These are phyloP conservation scores for Aleadryas rufinucha DNA, from an alignment of 2,113 vertebrate genomes.

Conservation along the genomic window DNA sequence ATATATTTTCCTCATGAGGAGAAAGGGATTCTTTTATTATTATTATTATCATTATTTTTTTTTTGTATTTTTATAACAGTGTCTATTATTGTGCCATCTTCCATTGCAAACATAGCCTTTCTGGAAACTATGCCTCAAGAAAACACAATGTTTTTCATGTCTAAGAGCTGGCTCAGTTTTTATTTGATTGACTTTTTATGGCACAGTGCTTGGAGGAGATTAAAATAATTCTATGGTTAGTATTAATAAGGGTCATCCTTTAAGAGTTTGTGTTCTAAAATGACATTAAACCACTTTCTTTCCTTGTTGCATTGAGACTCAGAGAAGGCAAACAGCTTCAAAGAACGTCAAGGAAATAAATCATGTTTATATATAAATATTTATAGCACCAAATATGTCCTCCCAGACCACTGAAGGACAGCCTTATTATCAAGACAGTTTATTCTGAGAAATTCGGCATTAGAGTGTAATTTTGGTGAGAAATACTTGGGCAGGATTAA, in stretches of 20 bases:
- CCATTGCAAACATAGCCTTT: not conserved
- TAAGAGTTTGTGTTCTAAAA: not conserved
- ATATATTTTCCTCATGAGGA: not conserved
- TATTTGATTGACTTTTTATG: not conserved
- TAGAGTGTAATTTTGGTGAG: not conserved
- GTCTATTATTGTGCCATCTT: not conserved
- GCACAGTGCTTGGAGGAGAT: not conserved
- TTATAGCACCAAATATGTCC: not conserved
- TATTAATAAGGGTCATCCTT: not conserved
- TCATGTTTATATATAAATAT: not conserved
- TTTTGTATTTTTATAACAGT: not conserved
- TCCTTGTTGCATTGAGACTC: not conserved
- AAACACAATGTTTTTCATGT: not conserved
- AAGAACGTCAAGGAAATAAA: constrained; percentile 7
- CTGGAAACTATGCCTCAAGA: not conserved
- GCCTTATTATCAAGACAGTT: not conserved
- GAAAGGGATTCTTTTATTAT: rapidly evolving
- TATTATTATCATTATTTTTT: not conserved
- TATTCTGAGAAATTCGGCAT: not conserved
- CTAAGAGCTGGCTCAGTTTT: not conserved
- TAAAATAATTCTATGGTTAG: not conserved
- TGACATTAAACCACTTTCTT: not conserved
- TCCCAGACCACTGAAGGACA: not conserved
- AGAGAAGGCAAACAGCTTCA: not conserved
- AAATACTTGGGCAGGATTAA: not conserved